phyloP scores from a whole-genome alignment of 2,888 invertebrate genomes.

The Lasioglossum villosulum region DNA sequence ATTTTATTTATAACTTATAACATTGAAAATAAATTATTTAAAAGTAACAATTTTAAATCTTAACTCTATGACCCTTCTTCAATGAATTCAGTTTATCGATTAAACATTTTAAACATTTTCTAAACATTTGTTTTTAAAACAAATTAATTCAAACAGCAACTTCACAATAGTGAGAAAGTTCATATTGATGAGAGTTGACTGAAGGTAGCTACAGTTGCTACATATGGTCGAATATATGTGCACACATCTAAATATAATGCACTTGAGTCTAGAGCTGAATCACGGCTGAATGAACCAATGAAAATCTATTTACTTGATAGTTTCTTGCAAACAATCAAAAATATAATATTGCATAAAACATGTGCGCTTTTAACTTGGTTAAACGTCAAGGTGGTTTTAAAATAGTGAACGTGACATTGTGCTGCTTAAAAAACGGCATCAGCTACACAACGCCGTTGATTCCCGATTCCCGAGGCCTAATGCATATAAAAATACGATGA shows the following conservation, averaged over 20 bases:
- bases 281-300: slow-evolving; percentile 5
- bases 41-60: too few relatives aligned
- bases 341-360: slow-evolving; percentile 14
- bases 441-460: slow-evolving; percentile 29
- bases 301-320: neutral
- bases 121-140: too few relatives aligned
- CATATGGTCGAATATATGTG: too few relatives aligned
- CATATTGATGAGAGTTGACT: too few relatives aligned
- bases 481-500: slow-evolving; percentile 40
- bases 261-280: neutral
- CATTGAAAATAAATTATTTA: too few relatives aligned
- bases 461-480: slow-evolving; percentile 32
- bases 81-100: too few relatives aligned
- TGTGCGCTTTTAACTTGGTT: slow-evolving; percentile 24
- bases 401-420: slow-evolving; percentile 46
- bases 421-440: slow-evolving; percentile 37
- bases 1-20: too few relatives aligned
- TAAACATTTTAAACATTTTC: too few relatives aligned
- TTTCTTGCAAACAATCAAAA: slow-evolving; percentile 23
- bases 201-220: too few relatives aligned
- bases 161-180: too few relatives aligned
- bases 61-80: too few relatives aligned
- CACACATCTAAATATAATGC: neutral
- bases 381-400: slow-evolving; percentile 57
- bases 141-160: too few relatives aligned